phyloP scores from a whole-genome alignment of 1,140 invertebrate genomes.

The Eciton burchellii region DNA sequence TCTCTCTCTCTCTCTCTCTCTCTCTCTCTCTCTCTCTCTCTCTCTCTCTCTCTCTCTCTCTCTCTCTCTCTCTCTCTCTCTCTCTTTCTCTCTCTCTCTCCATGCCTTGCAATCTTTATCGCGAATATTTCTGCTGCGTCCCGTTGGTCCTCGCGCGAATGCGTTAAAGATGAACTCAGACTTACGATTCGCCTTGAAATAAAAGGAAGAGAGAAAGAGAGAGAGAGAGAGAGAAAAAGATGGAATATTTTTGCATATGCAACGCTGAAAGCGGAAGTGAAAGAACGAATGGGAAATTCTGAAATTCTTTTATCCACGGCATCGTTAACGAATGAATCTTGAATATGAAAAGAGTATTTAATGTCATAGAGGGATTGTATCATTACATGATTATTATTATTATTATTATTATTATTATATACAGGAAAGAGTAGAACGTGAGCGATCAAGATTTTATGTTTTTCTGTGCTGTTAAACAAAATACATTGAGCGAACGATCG shows the following conservation, averaged over 20 bases:
- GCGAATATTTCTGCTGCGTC: background rate
- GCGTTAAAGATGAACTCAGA: background rate
- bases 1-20: no score
- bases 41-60: no score
- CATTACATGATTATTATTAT: constrained; percentile 19
- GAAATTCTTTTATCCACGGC: no score
- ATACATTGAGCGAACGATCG: background rate
- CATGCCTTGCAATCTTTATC: constrained; percentile 9
- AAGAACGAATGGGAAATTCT: background rate
- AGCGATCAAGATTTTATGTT: background rate
- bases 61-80: no score
- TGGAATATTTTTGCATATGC: background rate
- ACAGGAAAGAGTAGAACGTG: background rate
- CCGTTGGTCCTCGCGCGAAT: background rate
- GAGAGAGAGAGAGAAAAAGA: background rate
- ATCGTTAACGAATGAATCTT: background rate
- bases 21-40: no score
- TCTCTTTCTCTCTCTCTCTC: no score
- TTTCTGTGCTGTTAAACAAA: background rate
- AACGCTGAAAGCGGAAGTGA: background rate
- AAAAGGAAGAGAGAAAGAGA: background rate
- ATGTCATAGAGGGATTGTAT: background rate
- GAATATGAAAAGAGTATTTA: background rate
- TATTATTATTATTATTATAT: constrained; percentile 22
- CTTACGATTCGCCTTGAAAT: constrained; percentile 2